A percentile compares a stretch with the other conserved stretches of the same genome.
Evolutionary conservation across 2,113 vertebrate genomes (phyloP).

Genomic region (cat (Felis catus)): DNA sequence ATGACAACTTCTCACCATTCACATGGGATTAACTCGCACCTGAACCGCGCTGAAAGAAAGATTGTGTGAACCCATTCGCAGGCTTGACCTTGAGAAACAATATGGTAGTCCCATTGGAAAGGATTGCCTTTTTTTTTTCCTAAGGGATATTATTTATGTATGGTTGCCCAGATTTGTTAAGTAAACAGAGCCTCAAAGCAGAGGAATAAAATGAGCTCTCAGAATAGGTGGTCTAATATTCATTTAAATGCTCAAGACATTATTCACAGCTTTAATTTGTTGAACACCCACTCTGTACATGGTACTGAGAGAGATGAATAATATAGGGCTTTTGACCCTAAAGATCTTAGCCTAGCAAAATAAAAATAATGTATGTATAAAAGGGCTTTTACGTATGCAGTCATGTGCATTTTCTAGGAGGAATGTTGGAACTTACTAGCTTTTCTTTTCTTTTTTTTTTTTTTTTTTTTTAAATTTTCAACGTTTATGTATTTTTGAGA

Average conservation of each 20-base stretch:
- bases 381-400: background rate
- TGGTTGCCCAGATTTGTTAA: background rate
- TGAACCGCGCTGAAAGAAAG: background rate
- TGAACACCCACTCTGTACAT: background rate
- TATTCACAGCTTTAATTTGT: background rate
- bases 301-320: background rate
- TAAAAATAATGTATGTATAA: background rate
- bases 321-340: background rate
- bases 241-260: background rate
- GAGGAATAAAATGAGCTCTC: background rate
- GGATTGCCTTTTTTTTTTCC: background rate
- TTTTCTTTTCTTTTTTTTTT: background rate
- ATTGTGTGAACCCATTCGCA: background rate
- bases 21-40: background rate
- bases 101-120: background rate
- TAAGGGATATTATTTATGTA: background rate
- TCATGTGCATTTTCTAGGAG: background rate
- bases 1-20: background rate
- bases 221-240: background rate
- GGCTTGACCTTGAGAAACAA: background rate
- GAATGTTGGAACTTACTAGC: background rate
- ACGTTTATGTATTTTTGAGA: no score
- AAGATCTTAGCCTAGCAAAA: background rate
- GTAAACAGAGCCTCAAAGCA: background rate
- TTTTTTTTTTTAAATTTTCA: no score